phyloP scores from a whole-genome alignment of 2,113 vertebrate species.

The Protobothrops flavoviridis region DNA sequence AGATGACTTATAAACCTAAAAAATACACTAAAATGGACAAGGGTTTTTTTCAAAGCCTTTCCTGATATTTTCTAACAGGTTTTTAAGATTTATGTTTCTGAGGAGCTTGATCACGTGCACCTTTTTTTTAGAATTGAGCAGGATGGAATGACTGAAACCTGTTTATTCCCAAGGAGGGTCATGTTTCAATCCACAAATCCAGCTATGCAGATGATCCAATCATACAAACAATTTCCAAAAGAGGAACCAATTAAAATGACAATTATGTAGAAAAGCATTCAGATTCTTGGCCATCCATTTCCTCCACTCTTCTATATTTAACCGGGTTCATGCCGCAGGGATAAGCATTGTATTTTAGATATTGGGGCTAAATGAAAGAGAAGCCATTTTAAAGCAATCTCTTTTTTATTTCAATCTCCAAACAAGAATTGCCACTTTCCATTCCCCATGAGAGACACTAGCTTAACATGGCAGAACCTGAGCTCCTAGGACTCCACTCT shows the following conservation, averaged over 20 bases:
- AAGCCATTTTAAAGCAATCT: background rate
- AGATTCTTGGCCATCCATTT: slow-evolving; percentile 28
- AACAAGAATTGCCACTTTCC: background rate
- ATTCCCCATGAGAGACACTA: background rate
- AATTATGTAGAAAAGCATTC: slow-evolving; percentile 35
- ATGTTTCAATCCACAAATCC: slow-evolving; percentile 58
- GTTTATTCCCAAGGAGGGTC: slow-evolving; percentile 27
- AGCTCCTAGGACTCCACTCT: background rate
- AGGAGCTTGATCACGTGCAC: background rate
- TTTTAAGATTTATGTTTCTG: background rate
- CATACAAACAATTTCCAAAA: slow-evolving; percentile 21
- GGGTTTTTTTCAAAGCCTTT: background rate
- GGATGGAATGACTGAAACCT: slow-evolving; percentile 24
- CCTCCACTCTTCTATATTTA: slow-evolving; percentile 5
- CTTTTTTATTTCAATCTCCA: background rate
- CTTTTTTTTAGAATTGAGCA: background rate
- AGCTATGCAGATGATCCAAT: slow-evolving; percentile 52
- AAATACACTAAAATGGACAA: too few relatives aligned
- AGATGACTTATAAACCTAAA: too few relatives aligned
- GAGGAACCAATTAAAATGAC: slow-evolving; percentile 36
- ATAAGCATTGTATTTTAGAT: background rate
- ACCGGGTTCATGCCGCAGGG: slow-evolving; percentile 19
- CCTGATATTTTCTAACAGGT: background rate
- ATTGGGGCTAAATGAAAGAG: background rate
- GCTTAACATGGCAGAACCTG: background rate